Base-by-base conservation (phyloP, 2,888 invertebrate species). In the Alcis repandata region DNA sequence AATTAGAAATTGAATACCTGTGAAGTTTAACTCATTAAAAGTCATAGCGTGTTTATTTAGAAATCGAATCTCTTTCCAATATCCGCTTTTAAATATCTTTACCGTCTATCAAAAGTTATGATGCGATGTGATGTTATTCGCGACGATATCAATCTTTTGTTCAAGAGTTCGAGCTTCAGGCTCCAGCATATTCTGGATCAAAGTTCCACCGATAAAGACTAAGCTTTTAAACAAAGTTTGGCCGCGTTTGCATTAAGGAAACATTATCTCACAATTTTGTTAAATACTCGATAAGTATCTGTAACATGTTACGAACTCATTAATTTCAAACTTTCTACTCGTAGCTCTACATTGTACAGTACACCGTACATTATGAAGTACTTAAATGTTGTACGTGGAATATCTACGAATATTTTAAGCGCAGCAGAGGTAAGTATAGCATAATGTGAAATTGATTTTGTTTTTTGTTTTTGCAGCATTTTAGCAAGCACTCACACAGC, bases 111-210 rank as follows among this genome's bases (percentile, higher is more conserved):
- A 66, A 63, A 69, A 71, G 65, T 70, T 74, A 69, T 63, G 57
- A 67, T 59, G 48, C 59, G 68, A 67, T 59, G 51, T 63, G 62
- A 67, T 59, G 62, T 59, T 64, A 57, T 59, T 58, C 59, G 52
- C 59, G 54, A 54, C 48, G 72, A 70, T 73, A 72, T 68, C 62
- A 69, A 71, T 74, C 74, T 74, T 73, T 72, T 68, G 71, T 74
- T 74, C 45, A 66, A 68, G 56, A 64, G 67, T 72, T 70, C 43
- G 68, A 73, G 67, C 59, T 62, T 68, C 67, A 70, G 63, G 63
- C 66, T 67, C 64, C 59, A 71, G 59, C 64, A 67, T 67, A 63
- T 69, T 70, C 66, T 63, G 69, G 71, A 71, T 73, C 68, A 68
- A 71, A 71, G 63, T 68, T 73, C 58, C 63, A 17, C 57, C 68